phyloP scores from a whole-genome alignment of 2,888 invertebrate species.

The Gryllus longicercus region DNA sequence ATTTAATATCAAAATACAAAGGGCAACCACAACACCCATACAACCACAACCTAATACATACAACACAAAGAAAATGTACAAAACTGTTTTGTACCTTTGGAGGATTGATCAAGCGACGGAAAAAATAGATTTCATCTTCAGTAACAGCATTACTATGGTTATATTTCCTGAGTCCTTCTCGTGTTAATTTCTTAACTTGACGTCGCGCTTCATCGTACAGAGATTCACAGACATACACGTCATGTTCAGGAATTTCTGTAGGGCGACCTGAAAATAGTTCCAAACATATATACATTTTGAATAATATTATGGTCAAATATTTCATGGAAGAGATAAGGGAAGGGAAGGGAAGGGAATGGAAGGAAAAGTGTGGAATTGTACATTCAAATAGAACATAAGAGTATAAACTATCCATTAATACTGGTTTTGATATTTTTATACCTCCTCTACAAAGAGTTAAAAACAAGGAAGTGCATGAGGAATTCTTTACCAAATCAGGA shows the following conservation, averaged over 20 bases:
- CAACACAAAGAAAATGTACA: neutral
- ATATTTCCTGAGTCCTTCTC: constrained; percentile 74
- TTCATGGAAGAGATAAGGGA: neutral
- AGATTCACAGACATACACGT: constrained; percentile 89
- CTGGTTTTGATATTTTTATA: too few relatives aligned
- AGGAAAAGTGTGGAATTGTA: too few relatives aligned
- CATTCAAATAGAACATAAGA: neutral
- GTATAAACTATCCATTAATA: neutral
- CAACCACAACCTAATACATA: neutral
- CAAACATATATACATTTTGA: neutral
- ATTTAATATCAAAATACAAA: too few relatives aligned
- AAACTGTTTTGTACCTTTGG: constrained; percentile 51
- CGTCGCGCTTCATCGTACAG: constrained; percentile 85
- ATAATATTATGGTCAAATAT: neutral
- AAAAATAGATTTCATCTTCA: constrained; percentile 89
- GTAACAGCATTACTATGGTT: constrained; percentile 77
- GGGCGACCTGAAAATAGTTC: constrained; percentile 65
- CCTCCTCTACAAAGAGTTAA: too few relatives aligned
- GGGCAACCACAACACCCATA: neutral
- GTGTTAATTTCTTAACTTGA: constrained; percentile 66
- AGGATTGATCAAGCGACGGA: constrained; percentile 66
- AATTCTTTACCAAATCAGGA: too few relatives aligned
- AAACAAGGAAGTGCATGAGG: too few relatives aligned
- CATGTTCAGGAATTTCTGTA: constrained; percentile 89
- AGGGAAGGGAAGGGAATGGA: too few relatives aligned